Percentiles rank a stretch among this genome's conserved stretches.
Evolutionary conservation across 2,888 invertebrate species (phyloP).

Genomic region (Graphium colonna): DNA sequence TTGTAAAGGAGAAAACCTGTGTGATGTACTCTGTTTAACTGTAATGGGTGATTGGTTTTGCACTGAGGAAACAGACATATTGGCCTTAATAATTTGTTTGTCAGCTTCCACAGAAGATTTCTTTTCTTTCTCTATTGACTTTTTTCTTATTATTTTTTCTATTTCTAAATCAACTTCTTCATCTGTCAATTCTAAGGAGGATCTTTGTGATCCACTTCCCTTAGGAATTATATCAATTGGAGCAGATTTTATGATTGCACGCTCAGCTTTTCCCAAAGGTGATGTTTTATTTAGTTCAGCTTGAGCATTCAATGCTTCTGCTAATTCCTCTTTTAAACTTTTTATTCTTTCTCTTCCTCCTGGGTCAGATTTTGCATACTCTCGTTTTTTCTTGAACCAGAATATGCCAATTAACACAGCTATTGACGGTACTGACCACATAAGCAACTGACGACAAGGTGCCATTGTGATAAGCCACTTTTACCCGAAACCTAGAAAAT

Average conservation of each 20-base stretch:
- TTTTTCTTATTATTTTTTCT: slow-evolving; percentile 81
- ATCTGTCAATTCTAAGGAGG: slow-evolving; percentile 81
- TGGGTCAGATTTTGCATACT: slow-evolving; percentile 86
- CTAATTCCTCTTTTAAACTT: slow-evolving; percentile 70
- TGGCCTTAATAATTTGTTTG: slow-evolving; percentile 9
- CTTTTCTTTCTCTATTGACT: slow-evolving; percentile 68
- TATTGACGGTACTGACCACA: slow-evolving; percentile 89
- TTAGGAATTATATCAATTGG: slow-evolving; percentile 84
- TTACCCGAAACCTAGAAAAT: slow-evolving; percentile 78
- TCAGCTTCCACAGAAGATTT: slow-evolving; percentile 42
- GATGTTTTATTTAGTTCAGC: slow-evolving; percentile 61
- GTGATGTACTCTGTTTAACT: slow-evolving; percentile 39
- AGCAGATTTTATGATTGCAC: slow-evolving; percentile 80
- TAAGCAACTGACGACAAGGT: slow-evolving; percentile 87
- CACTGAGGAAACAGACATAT: slow-evolving; percentile 9
- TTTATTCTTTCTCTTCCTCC: slow-evolving; percentile 81
- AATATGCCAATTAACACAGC: slow-evolving; percentile 88
- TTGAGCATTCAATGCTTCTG: slow-evolving; percentile 67
- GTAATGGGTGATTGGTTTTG: slow-evolving; percentile 39
- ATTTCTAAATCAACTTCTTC: slow-evolving; percentile 85
- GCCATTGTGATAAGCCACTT: slow-evolving; percentile 89
- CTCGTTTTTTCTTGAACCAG: slow-evolving; percentile 91
- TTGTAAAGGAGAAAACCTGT: slow-evolving; percentile 44
- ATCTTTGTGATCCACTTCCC: slow-evolving; percentile 71
- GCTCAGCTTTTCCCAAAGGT: slow-evolving; percentile 64